Evolutionary conservation across 1,140 invertebrate species (phyloP).

Genomic region (Diprion similis): DNA sequence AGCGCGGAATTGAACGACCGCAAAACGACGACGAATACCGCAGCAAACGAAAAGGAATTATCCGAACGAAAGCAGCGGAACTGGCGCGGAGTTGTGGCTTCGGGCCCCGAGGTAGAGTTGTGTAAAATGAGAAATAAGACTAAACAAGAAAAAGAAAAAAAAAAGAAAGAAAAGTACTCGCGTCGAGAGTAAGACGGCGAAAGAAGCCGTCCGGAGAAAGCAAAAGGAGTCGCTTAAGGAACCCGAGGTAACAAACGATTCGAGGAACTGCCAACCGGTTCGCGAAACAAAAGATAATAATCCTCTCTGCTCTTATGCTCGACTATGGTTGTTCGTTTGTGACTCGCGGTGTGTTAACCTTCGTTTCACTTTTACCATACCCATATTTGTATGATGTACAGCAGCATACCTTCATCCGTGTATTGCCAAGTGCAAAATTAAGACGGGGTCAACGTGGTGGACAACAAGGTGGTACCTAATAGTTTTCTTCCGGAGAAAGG

Average conservation of each 20-base stretch:
- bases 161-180: slow-evolving; percentile 5
- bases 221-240: slow-evolving; percentile 16
- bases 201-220: not conserved
- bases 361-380: not conserved
- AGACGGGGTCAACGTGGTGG: too few species aligned
- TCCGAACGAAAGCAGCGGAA: not conserved
- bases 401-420: too few species aligned
- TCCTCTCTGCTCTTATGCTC: too few species aligned
- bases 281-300: slow-evolving; percentile 47
- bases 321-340: too few species aligned
- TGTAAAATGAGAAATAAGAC: slow-evolving; percentile 10
- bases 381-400: not conserved
- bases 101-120: slow-evolving; percentile 6
- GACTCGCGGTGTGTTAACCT: not conserved
- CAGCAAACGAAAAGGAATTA: not conserved
- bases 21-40: not conserved
- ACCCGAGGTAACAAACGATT: slow-evolving; percentile 48
- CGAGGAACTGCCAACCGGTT: slow-evolving; percentile 47
- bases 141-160: slow-evolving; percentile 18
- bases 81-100: not conserved
- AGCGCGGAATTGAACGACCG: not conserved
- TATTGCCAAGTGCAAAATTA: too few species aligned
- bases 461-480: too few species aligned
- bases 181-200: not conserved
- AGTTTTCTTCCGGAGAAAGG: too few species aligned